These are phyloP conservation scores for Stichopus chloronotus DNA, from an alignment of 35 echinoderm and acorn worm genomes.

Conservation along the genomic window DNA sequence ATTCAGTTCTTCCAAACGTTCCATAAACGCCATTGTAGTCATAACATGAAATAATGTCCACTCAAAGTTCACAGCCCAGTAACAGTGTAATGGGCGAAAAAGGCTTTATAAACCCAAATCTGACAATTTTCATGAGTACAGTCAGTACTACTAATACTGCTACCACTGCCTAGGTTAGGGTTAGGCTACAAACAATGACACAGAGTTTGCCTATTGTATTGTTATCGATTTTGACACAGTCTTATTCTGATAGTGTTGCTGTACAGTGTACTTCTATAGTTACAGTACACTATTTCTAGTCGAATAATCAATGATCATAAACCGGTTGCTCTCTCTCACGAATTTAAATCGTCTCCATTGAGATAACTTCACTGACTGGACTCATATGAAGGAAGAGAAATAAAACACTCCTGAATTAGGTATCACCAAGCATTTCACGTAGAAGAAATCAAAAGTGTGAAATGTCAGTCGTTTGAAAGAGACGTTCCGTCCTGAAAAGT, in stretches of 20 bases:
- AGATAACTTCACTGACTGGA: background rate
- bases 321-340: background rate
- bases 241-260: background rate
- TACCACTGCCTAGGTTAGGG: background rate
- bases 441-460: background rate
- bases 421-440: background rate
- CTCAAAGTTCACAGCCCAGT: background rate
- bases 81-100: background rate
- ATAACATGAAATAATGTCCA: background rate
- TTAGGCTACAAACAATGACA: background rate
- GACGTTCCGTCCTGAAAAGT: background rate
- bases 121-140: too few species aligned
- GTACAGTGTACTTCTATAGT: background rate
- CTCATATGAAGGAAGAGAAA: background rate
- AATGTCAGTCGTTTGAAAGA: background rate
- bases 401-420: background rate
- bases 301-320: background rate
- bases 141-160: too few species aligned
- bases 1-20: background rate
- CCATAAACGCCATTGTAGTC: conserved; percentile 13
- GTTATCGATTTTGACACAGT: too few species aligned
- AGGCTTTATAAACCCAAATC: background rate
- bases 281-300: background rate
- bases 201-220: background rate
- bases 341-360: background rate